Percentiles rank a stretch among this genome's conserved stretches.
Evolutionary conservation across 2,113 vertebrate species (phyloP).

Genomic region (Pterocles burchelli): DNA sequence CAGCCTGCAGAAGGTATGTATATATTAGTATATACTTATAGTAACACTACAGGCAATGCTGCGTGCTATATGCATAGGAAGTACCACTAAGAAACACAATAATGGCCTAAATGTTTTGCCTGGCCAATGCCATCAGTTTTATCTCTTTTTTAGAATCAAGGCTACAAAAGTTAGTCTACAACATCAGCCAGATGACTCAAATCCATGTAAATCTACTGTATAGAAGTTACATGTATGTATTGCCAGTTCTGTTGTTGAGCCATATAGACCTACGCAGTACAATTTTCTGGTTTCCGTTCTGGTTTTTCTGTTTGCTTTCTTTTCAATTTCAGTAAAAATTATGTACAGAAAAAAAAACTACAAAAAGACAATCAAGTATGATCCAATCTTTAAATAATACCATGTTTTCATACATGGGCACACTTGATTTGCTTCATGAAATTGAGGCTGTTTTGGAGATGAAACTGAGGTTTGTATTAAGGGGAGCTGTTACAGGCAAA

Average conservation of each 20-base stretch:
- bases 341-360: neutral
- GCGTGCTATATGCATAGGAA: neutral
- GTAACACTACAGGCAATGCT: neutral
- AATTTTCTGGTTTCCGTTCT: neutral
- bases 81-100: neutral
- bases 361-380: neutral
- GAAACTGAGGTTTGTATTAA: neutral
- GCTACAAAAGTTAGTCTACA: neutral
- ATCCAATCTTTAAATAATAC: neutral
- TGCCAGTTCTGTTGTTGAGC: neutral
- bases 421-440: neutral
- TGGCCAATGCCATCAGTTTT: fast-evolving
- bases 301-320: neutral
- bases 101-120: neutral
- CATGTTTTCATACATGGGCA: neutral
- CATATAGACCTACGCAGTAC: neutral
- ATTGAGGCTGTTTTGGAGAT: neutral
- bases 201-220: neutral
- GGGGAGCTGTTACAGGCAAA: neutral
- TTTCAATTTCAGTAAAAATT: neutral
- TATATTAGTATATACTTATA: neutral
- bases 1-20: neutral
- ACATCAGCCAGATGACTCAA: neutral
- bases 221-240: neutral
- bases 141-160: neutral